Evolutionary conservation across 2,797 vertebrate genomes (phyloP).

Genomic region (Myripristis jacobus): DNA sequence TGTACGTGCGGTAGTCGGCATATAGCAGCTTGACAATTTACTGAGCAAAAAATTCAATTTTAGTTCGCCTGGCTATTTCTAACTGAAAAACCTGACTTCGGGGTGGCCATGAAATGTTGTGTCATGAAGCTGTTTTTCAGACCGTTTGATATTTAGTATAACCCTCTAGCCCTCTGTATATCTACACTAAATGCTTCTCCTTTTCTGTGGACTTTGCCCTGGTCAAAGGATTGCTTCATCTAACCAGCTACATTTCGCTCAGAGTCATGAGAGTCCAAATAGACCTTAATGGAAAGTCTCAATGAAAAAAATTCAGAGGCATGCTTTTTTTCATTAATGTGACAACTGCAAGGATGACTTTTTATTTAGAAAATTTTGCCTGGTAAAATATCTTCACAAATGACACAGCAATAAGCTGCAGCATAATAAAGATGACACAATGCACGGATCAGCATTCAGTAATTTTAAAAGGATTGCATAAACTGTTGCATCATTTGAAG

Average conservation of each 20-base stretch:
- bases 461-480: constrained; percentile 40
- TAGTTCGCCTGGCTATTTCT: not conserved
- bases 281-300: constrained; percentile 20
- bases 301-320: constrained; percentile 24
- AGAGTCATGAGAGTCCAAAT: constrained; percentile 18
- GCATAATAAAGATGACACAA: constrained; percentile 27
- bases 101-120: constrained; percentile 12
- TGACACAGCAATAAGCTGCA: not conserved
- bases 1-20: not conserved
- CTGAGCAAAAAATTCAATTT: not conserved
- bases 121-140: constrained; percentile 17
- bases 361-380: constrained; percentile 2
- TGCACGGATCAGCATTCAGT: constrained; percentile 49
- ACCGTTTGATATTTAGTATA: too few species aligned
- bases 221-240: constrained; percentile 25
- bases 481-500: not conserved
- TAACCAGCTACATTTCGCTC: not conserved
- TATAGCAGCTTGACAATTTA: not conserved
- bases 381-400: constrained; percentile 8
- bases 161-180: too few species aligned
- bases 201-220: constrained; percentile 8
- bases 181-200: not conserved
- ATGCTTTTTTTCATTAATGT: constrained; percentile 37
- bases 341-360: constrained; percentile 16
- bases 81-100: constrained; percentile 4